Base-by-base conservation (phyloP, 1,140 invertebrate genomes). In the Lasaia peninsularis region DNA sequence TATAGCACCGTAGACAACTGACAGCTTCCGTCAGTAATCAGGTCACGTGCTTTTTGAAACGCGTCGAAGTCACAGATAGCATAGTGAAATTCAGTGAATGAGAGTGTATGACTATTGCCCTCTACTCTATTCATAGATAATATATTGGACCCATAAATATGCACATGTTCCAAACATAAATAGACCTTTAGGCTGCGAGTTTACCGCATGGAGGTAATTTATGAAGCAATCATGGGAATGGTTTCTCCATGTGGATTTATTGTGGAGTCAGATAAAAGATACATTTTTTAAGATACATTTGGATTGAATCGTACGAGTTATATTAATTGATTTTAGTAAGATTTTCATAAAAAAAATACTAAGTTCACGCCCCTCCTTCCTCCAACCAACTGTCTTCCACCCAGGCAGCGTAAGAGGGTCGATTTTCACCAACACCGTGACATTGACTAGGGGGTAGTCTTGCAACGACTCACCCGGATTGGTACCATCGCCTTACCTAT, bases 11-110 rank as follows among this genome's bases (percentile, higher is more conserved):
- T 74, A 64, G 71, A 75, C 70, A 75, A 77, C 74, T 78, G 75
- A 77, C 80, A 79, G 81, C 73, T 85, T 87, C 81, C 80, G 75
- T 85, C 75, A 74, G 84, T 84, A 87, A 87, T 82, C 84, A 84
- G 84, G 84, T 80, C 84, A 87, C 81, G 81, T 83, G 80, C 73
- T 82, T 85, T 84, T 85, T 79, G 78, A 82, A 83, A 80, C 71
- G 71, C 71, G 72, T 65, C 67, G 67, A 69, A 62, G 67, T 49
- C 60, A 67, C 67, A 60, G 67, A 65, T 55, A 40, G 37, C 35
- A 48, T 16, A 48, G 40, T 48, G 71, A 73, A 72, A 74, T 75
- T 71, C 58, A 72, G 68, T 69, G 69, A 78, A 78, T 75, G 71
- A 63, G 50, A 66, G 60, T 48, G 53, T 40, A 37, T 55, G 34